Base-by-base conservation (phyloP, 2,888 invertebrate genomes). In the Podotricha telesiphe region DNA sequence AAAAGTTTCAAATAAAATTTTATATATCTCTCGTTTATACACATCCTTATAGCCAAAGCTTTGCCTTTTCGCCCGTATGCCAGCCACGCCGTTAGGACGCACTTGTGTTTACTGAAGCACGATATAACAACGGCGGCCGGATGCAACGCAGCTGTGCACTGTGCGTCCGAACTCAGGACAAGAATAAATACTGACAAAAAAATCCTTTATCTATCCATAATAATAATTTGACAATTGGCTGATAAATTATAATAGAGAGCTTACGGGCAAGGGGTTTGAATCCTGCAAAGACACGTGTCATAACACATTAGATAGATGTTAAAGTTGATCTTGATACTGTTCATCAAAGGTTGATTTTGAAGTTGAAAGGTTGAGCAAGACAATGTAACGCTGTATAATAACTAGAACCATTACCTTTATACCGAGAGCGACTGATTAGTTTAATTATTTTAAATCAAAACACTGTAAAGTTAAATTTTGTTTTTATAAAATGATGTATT, bases 101-200 rank as follows among this genome's bases (percentile, higher is more conserved):
- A 72, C 72, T 73, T 71, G 72, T 73, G 74, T 74, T 72, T 73
- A 71, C 66, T 50, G 67, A 67, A 65, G 68, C 61, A 64, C 66
- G 51, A 42, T 45, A 34, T 47, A 51, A 50, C 55, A 65, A 20
- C 64, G 55, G 51, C 63, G 53, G 59, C 86, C 88, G 88, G 88
- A 88, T 87, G 85, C 78, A 75, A 71, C 78, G 86, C 89, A 89
- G 88, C 88, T 89, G 89, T 85, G 82, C 83, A 82, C 42, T 42
- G 37, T 48, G 62, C 62, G 62, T 76, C 80, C 79, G 77, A 80
- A 79, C 77, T 64, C 66, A 71, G 70, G 71, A 74, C 75, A 70
- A 74, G 73, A 74, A 72, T 69, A 70, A 68, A 64, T 70, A 61
- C 56, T 68, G 61, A 73, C 68, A 80, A 78, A 83, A 84, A 82